These are phyloP conservation scores for Lithophane leautieri DNA, from an alignment of 2,888 invertebrate genomes.

Conservation along the genomic window DNA sequence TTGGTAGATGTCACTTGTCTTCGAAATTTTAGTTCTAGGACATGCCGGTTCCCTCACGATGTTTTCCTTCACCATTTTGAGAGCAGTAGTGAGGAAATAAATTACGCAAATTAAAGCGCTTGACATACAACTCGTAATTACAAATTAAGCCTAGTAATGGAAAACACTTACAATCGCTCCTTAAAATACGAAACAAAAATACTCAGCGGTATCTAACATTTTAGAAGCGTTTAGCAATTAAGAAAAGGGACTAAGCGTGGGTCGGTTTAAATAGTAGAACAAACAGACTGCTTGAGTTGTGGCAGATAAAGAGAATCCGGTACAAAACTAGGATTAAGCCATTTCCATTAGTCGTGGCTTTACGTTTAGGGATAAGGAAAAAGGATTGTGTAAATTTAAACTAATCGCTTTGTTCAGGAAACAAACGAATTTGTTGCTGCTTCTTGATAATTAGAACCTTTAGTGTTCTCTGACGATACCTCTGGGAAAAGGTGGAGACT, in stretches of 20 bases:
- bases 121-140: too few species aligned
- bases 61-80: too few species aligned
- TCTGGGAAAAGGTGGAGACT: constrained; percentile 3
- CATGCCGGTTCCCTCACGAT: too few species aligned
- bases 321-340: constrained; percentile 43
- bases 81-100: too few species aligned
- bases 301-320: constrained; percentile 39
- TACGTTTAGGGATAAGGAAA: constrained; percentile 33
- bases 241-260: constrained; percentile 12
- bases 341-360: constrained; percentile 48
- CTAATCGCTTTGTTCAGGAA: constrained; percentile 31
- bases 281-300: constrained; percentile 37
- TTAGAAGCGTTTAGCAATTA: constrained; percentile 40
- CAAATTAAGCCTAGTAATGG: background rate
- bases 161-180: background rate
- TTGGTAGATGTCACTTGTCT: too few species aligned
- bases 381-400: constrained; percentile 46
- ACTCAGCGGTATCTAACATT: background rate
- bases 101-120: too few species aligned
- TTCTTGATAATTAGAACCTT: constrained; percentile 9
- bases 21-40: too few species aligned
- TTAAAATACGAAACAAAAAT: constrained; percentile 5
- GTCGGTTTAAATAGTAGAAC: constrained; percentile 25
- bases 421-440: constrained; percentile 30
- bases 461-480: background rate